phyloP scores from a whole-genome alignment of 2,888 invertebrate genomes.

The Ennomos fuscantarius region DNA sequence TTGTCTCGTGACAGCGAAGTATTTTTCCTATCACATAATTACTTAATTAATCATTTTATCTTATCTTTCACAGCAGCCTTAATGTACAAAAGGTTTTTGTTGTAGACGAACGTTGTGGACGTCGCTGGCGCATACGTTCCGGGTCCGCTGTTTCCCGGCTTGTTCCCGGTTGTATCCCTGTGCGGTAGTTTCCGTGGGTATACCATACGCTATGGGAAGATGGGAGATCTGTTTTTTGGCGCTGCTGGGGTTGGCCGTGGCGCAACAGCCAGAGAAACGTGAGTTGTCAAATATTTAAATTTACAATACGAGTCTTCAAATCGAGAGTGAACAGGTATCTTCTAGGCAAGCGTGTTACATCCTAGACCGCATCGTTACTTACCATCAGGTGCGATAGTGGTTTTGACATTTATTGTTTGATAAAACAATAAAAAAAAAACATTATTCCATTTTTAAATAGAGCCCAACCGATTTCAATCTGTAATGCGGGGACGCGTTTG shows the following conservation, averaged over 20 bases:
- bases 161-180: conserved; percentile 36
- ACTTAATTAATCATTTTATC: conserved; percentile 73
- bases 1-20: conserved; percentile 75
- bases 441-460: too few species aligned
- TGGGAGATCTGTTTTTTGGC: conserved; percentile 49
- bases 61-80: conserved; percentile 53
- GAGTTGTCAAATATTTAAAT: conserved; percentile 43
- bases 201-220: conserved; percentile 43
- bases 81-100: conserved; percentile 60
- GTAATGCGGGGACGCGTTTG: too few species aligned
- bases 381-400: too few species aligned
- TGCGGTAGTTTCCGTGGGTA: conserved; percentile 17
- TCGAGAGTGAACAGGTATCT: too few species aligned
- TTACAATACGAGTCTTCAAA: too few species aligned
- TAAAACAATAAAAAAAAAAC: too few species aligned
- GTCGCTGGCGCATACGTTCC: conserved; percentile 46
- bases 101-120: conserved; percentile 62
- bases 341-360: too few species aligned
- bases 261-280: conserved; percentile 69
- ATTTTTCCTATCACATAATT: conserved; percentile 74
- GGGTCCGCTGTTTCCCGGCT: background rate
- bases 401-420: conserved; percentile 11
- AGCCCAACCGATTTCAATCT: too few species aligned
- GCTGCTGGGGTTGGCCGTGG: conserved; percentile 51
- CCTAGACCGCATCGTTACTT: too few species aligned